Percentiles rank a stretch among this genome's conserved stretches.
Conservation (phyloP, 2,113 vertebrate species). For the Gobio gobio region DNA sequence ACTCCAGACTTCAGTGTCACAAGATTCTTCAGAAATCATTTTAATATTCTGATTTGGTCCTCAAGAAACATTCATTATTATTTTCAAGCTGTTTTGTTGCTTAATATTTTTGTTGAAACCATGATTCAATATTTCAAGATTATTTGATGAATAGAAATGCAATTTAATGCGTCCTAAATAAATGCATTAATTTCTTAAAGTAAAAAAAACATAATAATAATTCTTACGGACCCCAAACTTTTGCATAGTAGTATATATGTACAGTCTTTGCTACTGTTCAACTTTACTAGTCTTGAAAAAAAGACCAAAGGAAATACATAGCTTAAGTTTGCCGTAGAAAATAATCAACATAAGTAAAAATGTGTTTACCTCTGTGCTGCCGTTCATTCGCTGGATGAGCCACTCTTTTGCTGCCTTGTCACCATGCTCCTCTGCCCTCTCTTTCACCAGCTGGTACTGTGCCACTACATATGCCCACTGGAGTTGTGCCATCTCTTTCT, state of each 20-base stretch:
- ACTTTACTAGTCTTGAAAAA: not conserved
- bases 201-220: too few species aligned
- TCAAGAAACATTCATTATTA: too few species aligned
- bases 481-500: slow-evolving; percentile 80
- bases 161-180: not conserved
- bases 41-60: too few species aligned
- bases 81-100: too few species aligned
- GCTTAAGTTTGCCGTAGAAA: not conserved
- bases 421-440: slow-evolving; percentile 77
- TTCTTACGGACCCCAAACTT: too few species aligned
- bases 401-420: slow-evolving; percentile 77
- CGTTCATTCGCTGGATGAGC: slow-evolving; percentile 73
- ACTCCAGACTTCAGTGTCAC: too few species aligned
- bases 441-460: slow-evolving; percentile 82
- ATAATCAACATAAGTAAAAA: not conserved
- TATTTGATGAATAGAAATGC: too few species aligned
- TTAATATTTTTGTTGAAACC: too few species aligned
- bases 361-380: slow-evolving; percentile 71
- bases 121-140: too few species aligned
- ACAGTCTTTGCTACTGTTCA: not conserved
- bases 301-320: not conserved
- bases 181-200: too few species aligned
- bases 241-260: too few species aligned
- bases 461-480: slow-evolving; percentile 82
- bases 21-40: too few species aligned